Evolutionary conservation across 2,888 invertebrate species (phyloP), one percentile per base, ranked within the genome.

Genomic region (Eupithecia insigniata): DNA sequence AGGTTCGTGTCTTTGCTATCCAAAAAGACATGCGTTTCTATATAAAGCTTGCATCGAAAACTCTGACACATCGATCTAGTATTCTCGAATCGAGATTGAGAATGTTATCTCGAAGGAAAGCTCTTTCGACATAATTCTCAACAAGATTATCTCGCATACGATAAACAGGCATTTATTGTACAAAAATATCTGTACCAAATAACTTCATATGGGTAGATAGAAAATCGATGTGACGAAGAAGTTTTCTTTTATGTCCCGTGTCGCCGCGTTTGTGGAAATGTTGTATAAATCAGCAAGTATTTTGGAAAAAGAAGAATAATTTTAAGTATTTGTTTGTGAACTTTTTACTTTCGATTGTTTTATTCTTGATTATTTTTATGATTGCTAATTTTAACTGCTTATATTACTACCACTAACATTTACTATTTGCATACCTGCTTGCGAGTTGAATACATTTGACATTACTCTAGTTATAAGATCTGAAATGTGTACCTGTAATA

Each of bases 21-120:
- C 7, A 64, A 64, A 28, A 67, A 55, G 34, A 26, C 55, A 22
- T 7, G 34, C 34, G 22, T 61, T 2, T 46, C 70, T 61, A 66
- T 66, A n/a, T 70, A 46, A 32, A 66, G 34, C 30, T 28, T 67
- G 43, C 39, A 30, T 71, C 30, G 10, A n/a, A 55, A 16, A 18
- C 43, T 60, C n/a, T 34, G 62, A 61, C 62, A 55, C 62, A 30
- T 30, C 1, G 30, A 7, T 30, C 58, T 28, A 30, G 26, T 28
- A 26, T 30, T 60, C 26, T 60, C 28, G 22, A 51, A 22, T 12
- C 12, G 22, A 22, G 7, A 60, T 16, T 14, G 30, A 26, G 10
- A 60, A 60, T 58, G 58, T 58, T 46, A n/a, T 46, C 46, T 46
- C 46, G 46, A 46, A 46, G 10, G n/a, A n/a, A 46, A 46, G 8